Percentiles rank a stretch among this genome's conserved stretches.
Evolutionary conservation across 2,888 invertebrate species (phyloP).

Genomic region (Pseudococcus longispinus): DNA sequence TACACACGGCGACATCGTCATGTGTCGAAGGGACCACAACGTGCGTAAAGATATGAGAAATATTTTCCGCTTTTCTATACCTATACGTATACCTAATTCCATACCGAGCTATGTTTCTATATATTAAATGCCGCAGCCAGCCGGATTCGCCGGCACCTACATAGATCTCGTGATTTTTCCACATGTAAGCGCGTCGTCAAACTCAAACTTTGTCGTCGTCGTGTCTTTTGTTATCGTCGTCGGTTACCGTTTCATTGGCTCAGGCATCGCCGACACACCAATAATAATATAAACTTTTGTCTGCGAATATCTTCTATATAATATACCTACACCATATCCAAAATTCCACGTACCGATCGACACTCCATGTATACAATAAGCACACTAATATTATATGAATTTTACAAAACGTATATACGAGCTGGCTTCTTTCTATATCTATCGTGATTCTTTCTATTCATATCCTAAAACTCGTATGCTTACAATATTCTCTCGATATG

Average conservation of each 20-base stretch:
- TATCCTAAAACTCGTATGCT: not conserved
- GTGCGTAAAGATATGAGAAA: constrained; percentile 43
- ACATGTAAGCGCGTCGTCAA: not conserved
- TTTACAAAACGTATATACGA: constrained; percentile 4
- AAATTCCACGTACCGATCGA: not conserved
- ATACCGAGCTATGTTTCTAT: not conserved
- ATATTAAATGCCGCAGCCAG: not conserved
- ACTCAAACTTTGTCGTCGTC: not conserved
- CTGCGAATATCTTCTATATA: too few relatives aligned
- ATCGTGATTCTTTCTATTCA: not conserved
- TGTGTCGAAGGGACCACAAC: not conserved
- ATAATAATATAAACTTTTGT: too few relatives aligned
- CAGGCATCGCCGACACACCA: not conserved
- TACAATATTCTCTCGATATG: too few relatives aligned
- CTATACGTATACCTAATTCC: not conserved
- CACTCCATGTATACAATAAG: not conserved
- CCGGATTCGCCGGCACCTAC: not conserved
- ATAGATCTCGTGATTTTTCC: not conserved
- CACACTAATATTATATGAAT: not conserved
- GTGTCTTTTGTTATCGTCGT: not conserved
- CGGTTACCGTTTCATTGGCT: not conserved
- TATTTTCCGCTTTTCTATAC: constrained; percentile 6
- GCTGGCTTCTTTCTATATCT: not conserved
- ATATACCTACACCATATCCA: too few relatives aligned
- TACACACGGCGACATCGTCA: not conserved